Evolutionary conservation across 2,113 vertebrate species (phyloP), one percentile per base, ranked within the genome.

Genomic region (Pteruthius melanotis): DNA sequence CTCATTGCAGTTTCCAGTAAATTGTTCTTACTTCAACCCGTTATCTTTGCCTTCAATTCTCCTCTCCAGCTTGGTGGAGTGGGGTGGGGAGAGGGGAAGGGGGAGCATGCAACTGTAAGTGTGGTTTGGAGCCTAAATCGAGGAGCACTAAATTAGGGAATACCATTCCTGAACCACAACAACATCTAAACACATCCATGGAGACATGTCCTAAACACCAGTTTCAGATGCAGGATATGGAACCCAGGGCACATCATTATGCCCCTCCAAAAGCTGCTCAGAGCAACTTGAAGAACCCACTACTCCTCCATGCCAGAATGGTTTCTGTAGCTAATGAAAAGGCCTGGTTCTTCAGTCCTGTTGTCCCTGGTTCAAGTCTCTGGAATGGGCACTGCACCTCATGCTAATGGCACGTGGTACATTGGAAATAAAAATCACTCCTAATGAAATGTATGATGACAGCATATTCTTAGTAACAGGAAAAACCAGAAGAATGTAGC

Each of bases 371-470:
- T 63, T 70, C 45, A 74, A 30, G 10, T 9, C 5, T 42, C 47
- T 80, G 57, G 21, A 19, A 69, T 35, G 17, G 72, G 16, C 49
- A 19, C 8, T 33, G 7, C 8, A 37, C 8, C 44, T 70, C 63
- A 37, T 10, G 26, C 15, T 45, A 80, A 72, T 9, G 47, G 30
- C 1, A 6, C 0, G 0, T 2, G 6, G 53, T 22, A 35, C 11
- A 7, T 26, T 22, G 68, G 11, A 81, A 89, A 89, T 22, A 78
- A 66, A 70, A 68, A 71, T 49, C 2, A 23, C 13, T 61, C 20
- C 28, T 44, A 68, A 60, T 45, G 35, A 75, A 75, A 49, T 16
- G 8, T 47, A 52, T 2, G 5, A 75, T 0, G 0, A 45, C 4
- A 84, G 13, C 6, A 24, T 18, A 81, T 53, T 33, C 35, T 75